Base-by-base conservation (phyloP, 2,888 invertebrate species). In the Bellardia bayeri region DNA sequence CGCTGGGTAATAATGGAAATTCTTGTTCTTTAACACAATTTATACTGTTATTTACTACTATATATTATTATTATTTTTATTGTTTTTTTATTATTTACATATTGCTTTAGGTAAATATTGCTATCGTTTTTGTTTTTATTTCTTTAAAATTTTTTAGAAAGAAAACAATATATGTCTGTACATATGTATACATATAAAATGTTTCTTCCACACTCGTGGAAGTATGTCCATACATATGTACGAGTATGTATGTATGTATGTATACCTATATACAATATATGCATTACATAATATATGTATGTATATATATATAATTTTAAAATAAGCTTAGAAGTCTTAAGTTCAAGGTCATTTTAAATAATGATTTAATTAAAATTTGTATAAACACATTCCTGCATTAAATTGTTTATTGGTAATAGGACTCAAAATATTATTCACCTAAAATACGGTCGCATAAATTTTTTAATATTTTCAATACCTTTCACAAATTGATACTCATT, bases 281-380 rank as follows among this genome's bases (percentile, higher is more conserved):
- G 13, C 5, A 64, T 16, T 58, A 23, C 58, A 58, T 58, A 30
- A 23, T 7, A 23, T n/a, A n/a, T n/a, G n/a, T n/a, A n/a, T n/a
- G n/a, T n/a, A n/a, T n/a, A n/a, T 51, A 2, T 49, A 23, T 51
- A 2, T 49, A 64, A 68, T 58, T 42, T 51, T 40, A 72, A 37
- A 68, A 72, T 30, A 13, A 42, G 30, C 33, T 72, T 83, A 54
- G 7, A 68, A 40, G 40, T 68, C 71, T 81, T 40, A 85, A 81
- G 85, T 85, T 85, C 85, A 85, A 85, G 80, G 85, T 85, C 69
- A 80, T 63, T 69, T 75, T 23, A 69, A 68, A 11, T 37, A 23
- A 14, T 42, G 0, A 30, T 23, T 56, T 13, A 23, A n/a, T 51
- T 3, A n/a, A 51, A n/a, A 5, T 14, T 37, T 37, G 0, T 37